Evolutionary conservation across 2,113 vertebrate species (phyloP).

Genomic region (Catharus minimus): DNA sequence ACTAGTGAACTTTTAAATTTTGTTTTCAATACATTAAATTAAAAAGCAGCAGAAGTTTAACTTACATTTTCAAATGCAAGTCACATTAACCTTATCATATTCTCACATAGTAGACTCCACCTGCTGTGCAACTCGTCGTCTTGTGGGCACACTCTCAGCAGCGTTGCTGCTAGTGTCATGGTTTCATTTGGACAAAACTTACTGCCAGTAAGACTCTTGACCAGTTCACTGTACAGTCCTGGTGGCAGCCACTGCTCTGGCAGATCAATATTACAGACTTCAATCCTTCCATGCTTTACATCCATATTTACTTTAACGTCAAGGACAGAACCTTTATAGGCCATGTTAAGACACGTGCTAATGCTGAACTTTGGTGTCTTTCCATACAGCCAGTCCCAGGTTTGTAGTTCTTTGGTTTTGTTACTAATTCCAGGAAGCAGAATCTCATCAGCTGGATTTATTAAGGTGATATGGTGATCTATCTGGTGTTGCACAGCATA

Average conservation of each 20-base stretch:
- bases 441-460: constrained; percentile 83
- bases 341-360: constrained; percentile 71
- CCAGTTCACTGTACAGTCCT: constrained; percentile 70
- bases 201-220: constrained; percentile 74
- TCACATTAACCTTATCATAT: constrained; percentile 82
- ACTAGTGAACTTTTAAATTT: not conserved
- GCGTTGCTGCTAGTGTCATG: not conserved
- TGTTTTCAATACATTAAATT: not conserved
- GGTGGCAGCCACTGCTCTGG: constrained; percentile 81
- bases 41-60: not conserved
- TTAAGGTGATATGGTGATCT: constrained; percentile 47
- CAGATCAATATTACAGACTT: constrained; percentile 74
- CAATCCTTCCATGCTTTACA: constrained; percentile 84
- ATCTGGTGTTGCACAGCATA: constrained; percentile 78
- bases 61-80: not conserved
- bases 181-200: constrained; percentile 80
- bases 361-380: constrained; percentile 89
- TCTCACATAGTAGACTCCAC: constrained; percentile 80
- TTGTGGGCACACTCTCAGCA: constrained; percentile 66
- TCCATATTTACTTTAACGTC: constrained; percentile 76
- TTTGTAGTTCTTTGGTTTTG: constrained; percentile 77
- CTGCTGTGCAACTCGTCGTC: constrained; percentile 67
- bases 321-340: constrained; percentile 43
- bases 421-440: constrained; percentile 80
- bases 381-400: constrained; percentile 94